Evolutionary conservation across 2,797 vertebrate species (phyloP).

Genomic region (Acridotheres tristis): DNA sequence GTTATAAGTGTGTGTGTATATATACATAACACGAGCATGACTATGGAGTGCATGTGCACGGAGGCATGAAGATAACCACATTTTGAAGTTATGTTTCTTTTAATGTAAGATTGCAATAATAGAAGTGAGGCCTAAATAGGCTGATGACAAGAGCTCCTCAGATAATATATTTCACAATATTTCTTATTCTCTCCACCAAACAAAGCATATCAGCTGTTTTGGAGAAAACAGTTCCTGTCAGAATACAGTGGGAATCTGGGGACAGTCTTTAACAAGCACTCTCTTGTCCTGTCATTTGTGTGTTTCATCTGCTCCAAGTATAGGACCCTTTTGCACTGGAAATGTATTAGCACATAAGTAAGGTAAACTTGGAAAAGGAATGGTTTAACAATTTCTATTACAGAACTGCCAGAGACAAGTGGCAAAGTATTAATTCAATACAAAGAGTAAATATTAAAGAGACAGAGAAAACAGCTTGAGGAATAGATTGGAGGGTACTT

Average conservation of each 20-base stretch:
- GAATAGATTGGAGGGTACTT: conserved; percentile 47
- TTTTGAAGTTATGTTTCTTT: neutral
- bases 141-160: neutral
- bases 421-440: neutral
- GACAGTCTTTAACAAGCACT: neutral
- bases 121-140: neutral
- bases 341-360: neutral
- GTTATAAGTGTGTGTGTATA: neutral
- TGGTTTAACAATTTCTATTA: neutral
- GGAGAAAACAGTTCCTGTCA: neutral
- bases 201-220: neutral
- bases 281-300: neutral
- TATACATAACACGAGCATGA: rapidly evolving
- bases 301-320: neutral
- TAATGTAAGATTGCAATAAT: neutral
- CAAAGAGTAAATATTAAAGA: conserved; percentile 27
- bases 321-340: neutral
- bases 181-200: neutral
- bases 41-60: neutral
- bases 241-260: neutral
- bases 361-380: neutral
- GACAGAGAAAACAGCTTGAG: conserved; percentile 4
- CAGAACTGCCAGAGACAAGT: neutral
- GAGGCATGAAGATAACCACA: neutral
- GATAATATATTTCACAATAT: neutral